Percentiles rank a stretch among this genome's conserved stretches.
Evolutionary conservation across 2,888 invertebrate species (phyloP).

Genomic region (Syrphus vitripennis): DNA sequence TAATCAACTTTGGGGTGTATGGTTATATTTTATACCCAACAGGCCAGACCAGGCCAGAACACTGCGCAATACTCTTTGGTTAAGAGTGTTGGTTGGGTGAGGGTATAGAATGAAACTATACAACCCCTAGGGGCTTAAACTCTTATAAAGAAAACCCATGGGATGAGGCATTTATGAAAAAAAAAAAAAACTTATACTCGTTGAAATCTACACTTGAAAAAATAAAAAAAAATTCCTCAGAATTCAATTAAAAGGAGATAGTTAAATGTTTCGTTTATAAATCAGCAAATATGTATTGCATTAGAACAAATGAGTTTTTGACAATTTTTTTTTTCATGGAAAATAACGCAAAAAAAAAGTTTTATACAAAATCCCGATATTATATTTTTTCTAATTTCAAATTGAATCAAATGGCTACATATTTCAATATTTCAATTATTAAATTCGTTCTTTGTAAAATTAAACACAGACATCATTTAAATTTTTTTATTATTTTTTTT

Average conservation of each 20-base stretch:
- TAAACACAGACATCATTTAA: no score
- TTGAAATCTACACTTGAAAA: slow-evolving; percentile 11
- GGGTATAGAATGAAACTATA: slow-evolving; percentile 10
- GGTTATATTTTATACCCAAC: slow-evolving; percentile 20
- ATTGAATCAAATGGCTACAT: no score
- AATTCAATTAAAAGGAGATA: background rate
- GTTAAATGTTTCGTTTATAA: background rate
- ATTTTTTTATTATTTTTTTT: no score
- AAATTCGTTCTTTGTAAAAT: no score
- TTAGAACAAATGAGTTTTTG: slow-evolving; percentile 15
- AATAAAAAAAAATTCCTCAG: background rate
- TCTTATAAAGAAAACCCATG: slow-evolving; percentile 19
- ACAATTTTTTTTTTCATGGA: no score
- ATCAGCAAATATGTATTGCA: slow-evolving; percentile 8
- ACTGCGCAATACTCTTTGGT: background rate
- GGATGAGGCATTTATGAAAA: background rate
- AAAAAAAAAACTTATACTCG: slow-evolving; percentile 16
- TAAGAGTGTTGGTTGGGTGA: background rate
- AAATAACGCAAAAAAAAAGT: no score
- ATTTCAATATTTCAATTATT: no score
- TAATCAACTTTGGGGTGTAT: slow-evolving; percentile 76
- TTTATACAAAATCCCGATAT: no score
- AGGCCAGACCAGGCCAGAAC: slow-evolving; percentile 10
- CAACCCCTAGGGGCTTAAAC: slow-evolving; percentile 31
- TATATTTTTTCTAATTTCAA: no score